Evolutionary conservation across 2,113 vertebrate species (phyloP).

Genomic region (Emydura subglobosa): DNA sequence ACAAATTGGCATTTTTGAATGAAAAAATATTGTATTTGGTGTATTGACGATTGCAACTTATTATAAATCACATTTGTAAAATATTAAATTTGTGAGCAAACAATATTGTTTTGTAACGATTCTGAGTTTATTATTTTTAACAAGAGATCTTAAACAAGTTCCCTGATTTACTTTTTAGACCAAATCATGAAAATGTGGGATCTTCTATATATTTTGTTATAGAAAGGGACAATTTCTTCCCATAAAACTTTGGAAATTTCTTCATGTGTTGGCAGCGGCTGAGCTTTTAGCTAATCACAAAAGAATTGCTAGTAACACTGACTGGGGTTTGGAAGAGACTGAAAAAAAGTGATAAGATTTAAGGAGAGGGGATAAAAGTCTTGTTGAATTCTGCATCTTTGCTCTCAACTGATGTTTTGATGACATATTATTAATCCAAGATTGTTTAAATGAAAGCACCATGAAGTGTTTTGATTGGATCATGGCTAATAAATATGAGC

Average conservation of each 20-base stretch:
- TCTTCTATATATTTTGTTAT: not conserved
- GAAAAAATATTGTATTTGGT: not conserved
- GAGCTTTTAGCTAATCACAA: not conserved
- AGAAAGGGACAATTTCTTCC: slow-evolving; percentile 19
- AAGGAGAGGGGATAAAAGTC: not conserved
- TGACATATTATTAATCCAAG: not conserved
- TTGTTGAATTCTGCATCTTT: not conserved
- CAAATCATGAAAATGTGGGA: not conserved
- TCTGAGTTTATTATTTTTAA: slow-evolving; percentile 26
- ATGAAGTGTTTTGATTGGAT: not conserved
- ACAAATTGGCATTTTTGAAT: not conserved
- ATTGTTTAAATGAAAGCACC: not conserved
- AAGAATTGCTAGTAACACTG: not conserved
- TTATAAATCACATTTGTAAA: not conserved
- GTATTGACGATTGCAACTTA: not conserved
- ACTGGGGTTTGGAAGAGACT: not conserved
- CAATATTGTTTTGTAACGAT: not conserved
- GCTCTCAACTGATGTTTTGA: not conserved
- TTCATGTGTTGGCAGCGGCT: not conserved
- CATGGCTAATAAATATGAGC: not conserved
- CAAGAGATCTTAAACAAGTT: not conserved
- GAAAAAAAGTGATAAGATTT: not conserved
- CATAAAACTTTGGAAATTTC: not conserved
- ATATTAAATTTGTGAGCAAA: not conserved
- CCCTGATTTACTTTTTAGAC: not conserved